These are phyloP conservation scores for Acyrthosiphon pisum DNA, from an alignment of 1,140 invertebrate genomes.

Conservation along the genomic window DNA sequence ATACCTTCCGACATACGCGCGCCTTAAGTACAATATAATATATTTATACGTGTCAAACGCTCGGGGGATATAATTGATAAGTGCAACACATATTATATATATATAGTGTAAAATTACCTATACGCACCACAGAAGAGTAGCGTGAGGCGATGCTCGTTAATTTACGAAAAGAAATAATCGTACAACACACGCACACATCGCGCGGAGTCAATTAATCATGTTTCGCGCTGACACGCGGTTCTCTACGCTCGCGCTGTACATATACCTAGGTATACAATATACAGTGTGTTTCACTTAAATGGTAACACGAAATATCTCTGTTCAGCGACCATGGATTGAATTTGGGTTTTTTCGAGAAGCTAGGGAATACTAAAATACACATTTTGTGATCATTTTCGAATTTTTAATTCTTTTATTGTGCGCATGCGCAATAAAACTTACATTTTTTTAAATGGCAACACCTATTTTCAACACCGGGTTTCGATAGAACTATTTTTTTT, in stretches of 20 bases:
- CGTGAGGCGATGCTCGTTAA: slow-evolving; percentile 46
- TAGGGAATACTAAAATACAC: too few species aligned
- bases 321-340: too few species aligned
- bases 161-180: slow-evolving; percentile 46
- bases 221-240: slow-evolving; percentile 49
- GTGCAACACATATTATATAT: background rate
- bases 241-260: background rate
- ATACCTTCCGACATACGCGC: background rate
- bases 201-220: slow-evolving; percentile 50
- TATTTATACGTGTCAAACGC: slow-evolving; percentile 45
- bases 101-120: slow-evolving; percentile 39
- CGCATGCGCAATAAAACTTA: too few species aligned
- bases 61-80: slow-evolving; percentile 51
- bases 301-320: too few species aligned
- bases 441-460: too few species aligned
- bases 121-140: background rate
- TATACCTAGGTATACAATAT: background rate
- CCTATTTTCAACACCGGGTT: too few species aligned
- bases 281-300: too few species aligned
- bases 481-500: too few species aligned
- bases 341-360: too few species aligned
- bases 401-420: too few species aligned
- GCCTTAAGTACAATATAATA: background rate
- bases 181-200: slow-evolving; percentile 23
- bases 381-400: too few species aligned